phyloP scores from a whole-genome alignment of 2,888 invertebrate genomes.

The Boloria selene region DNA sequence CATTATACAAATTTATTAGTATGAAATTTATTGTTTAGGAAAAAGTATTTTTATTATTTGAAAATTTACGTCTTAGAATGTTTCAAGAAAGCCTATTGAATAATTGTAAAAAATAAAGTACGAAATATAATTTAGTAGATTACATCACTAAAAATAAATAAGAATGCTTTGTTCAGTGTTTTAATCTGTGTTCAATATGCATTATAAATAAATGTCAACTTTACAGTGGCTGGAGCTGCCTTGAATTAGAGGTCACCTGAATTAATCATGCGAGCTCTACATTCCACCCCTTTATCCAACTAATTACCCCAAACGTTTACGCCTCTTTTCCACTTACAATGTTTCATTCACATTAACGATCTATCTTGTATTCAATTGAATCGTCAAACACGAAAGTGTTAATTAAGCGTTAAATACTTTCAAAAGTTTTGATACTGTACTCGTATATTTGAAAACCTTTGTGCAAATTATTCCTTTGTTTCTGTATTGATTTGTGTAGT shows the following conservation, averaged over 20 bases:
- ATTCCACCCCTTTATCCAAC: conserved; percentile 45
- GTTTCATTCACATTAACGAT: conserved; percentile 35
- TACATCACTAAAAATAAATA: conserved; percentile 1
- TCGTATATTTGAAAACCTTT: background rate
- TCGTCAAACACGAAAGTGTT: conserved; percentile 30
- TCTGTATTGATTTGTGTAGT: too few species aligned
- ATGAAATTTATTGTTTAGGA: too few species aligned
- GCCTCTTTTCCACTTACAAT: conserved; percentile 33
- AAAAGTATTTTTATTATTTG: too few species aligned
- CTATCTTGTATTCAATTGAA: conserved; percentile 34
- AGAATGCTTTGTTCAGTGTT: background rate
- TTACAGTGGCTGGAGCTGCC: conserved; percentile 41
- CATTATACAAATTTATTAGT: too few species aligned
- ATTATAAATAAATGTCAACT: conserved; percentile 27
- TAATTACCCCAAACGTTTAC: conserved; percentile 44
- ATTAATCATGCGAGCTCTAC: conserved; percentile 56
- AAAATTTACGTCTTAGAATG: too few species aligned
- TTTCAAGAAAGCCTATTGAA: too few species aligned
- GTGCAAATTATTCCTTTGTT: background rate
- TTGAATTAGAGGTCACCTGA: conserved; percentile 49
- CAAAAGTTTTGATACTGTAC: background rate
- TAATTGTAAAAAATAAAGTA: too few species aligned
- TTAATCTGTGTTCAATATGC: conserved; percentile 9
- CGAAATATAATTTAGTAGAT: background rate
- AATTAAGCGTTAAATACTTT: conserved; percentile 25